Evolutionary conservation across 2,888 invertebrate genomes (phyloP).

Genomic region (Pycnomerus fuliginosus): DNA sequence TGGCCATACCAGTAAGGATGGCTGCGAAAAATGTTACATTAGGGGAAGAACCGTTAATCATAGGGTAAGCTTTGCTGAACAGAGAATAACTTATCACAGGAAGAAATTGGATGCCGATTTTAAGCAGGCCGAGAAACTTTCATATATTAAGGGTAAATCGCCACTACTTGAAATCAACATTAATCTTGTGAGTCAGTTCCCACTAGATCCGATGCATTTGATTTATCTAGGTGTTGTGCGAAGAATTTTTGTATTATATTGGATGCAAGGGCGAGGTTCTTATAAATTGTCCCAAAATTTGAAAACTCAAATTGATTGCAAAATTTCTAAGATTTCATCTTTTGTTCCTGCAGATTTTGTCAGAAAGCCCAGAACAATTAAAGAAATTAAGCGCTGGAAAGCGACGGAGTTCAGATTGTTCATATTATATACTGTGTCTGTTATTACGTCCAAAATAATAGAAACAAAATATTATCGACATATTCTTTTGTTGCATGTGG

Average conservation of each 20-base stretch:
- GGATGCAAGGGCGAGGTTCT: background rate
- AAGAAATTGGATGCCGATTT: background rate
- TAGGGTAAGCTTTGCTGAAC: background rate
- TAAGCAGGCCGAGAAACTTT: background rate
- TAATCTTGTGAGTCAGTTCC: background rate
- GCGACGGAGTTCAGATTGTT: slow-evolving; percentile 30
- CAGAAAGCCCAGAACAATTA: slow-evolving; percentile 24
- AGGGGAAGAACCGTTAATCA: slow-evolving; percentile 6
- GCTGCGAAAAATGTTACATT: slow-evolving; percentile 15
- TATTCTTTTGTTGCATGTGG: slow-evolving; percentile 9
- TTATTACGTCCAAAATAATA: slow-evolving; percentile 22
- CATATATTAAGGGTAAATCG: background rate
- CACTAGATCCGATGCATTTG: slow-evolving; percentile 3
- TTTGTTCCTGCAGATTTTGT: slow-evolving; percentile 24
- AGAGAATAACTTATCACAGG: background rate
- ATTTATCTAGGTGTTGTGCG: background rate
- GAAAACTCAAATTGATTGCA: background rate
- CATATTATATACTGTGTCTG: slow-evolving; percentile 29
- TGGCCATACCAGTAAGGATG: slow-evolving; percentile 13
- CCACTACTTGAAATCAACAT: background rate
- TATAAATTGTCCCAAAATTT: background rate
- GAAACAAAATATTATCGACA: slow-evolving; percentile 10
- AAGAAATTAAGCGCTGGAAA: slow-evolving; percentile 27
- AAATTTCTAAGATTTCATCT: background rate
- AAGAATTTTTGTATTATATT: background rate